Evolutionary conservation across 2,113 vertebrate species (phyloP).

Genomic region (Aramus guarauna): DNA sequence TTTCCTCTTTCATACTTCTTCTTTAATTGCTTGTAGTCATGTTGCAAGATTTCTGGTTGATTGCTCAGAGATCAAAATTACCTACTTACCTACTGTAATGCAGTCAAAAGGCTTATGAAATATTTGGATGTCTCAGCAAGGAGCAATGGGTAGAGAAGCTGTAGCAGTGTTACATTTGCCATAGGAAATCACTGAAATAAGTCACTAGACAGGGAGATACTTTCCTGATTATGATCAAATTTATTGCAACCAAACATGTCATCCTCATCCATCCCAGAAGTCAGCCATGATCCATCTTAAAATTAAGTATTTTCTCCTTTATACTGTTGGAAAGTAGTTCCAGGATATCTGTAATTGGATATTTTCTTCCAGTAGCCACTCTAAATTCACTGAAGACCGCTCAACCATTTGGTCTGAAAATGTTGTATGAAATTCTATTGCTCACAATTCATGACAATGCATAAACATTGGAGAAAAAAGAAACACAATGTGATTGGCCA

Average conservation of each 20-base stretch:
- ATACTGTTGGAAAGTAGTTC: not conserved
- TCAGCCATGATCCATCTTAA: not conserved
- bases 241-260: not conserved
- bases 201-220: not conserved
- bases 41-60: not conserved
- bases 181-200: not conserved
- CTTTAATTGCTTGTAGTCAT: not conserved
- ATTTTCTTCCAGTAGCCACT: not conserved
- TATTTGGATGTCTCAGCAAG: not conserved
- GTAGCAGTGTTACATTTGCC: not conserved
- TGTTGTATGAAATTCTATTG: not conserved
- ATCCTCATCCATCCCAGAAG: not conserved
- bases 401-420: not conserved
- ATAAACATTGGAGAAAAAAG: not conserved
- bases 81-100: not conserved
- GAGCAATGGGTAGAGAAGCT: not conserved
- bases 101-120: not conserved
- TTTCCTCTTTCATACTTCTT: not conserved
- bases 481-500: not conserved
- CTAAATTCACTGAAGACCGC: not conserved
- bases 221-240: not conserved
- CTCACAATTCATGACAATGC: not conserved
- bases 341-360: not conserved
- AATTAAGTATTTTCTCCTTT: not conserved
- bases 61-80: not conserved